A percentile compares a stretch with the other conserved stretches of the same genome.
Evolutionary conservation across 1,140 invertebrate genomes (phyloP).

Genomic region (Cotesia glomerata): DNA sequence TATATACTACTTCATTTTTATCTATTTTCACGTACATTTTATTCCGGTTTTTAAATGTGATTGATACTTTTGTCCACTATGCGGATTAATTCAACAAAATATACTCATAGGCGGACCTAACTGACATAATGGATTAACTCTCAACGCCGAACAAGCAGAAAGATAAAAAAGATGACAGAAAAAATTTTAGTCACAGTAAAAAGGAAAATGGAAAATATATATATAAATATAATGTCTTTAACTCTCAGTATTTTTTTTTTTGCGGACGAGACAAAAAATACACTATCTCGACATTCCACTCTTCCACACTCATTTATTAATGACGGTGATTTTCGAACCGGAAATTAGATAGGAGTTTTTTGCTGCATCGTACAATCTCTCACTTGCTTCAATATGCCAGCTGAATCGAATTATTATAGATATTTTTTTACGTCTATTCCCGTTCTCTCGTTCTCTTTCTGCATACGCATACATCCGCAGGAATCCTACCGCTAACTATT

Average conservation of each 20-base stretch:
- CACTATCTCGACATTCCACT: constrained; percentile 25
- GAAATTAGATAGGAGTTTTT: constrained; percentile 23
- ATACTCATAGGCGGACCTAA: background rate
- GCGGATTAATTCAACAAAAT: constrained; percentile 15
- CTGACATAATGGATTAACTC: constrained; percentile 21
- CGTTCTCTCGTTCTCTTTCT: background rate
- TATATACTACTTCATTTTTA: background rate
- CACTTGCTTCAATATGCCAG: background rate
- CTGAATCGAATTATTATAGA: background rate
- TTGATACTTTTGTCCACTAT: background rate
- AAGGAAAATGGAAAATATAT: background rate
- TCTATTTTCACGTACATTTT: background rate
- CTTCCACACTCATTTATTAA: constrained; percentile 25
- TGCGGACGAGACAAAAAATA: background rate
- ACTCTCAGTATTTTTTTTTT: background rate
- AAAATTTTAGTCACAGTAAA: background rate
- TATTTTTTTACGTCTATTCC: background rate
- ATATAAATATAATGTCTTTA: background rate
- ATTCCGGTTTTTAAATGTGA: background rate
- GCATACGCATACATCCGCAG: too few species aligned
- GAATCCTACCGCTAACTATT: too few species aligned
- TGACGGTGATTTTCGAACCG: constrained; percentile 28
- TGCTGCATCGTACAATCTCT: background rate
- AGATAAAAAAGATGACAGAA: constrained; percentile 13
- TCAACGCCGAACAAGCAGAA: background rate